A percentile compares a stretch with the other conserved stretches of the same genome.
Evolutionary conservation across 2,888 invertebrate species (phyloP).

Genomic region (Patella pellucida): DNA sequence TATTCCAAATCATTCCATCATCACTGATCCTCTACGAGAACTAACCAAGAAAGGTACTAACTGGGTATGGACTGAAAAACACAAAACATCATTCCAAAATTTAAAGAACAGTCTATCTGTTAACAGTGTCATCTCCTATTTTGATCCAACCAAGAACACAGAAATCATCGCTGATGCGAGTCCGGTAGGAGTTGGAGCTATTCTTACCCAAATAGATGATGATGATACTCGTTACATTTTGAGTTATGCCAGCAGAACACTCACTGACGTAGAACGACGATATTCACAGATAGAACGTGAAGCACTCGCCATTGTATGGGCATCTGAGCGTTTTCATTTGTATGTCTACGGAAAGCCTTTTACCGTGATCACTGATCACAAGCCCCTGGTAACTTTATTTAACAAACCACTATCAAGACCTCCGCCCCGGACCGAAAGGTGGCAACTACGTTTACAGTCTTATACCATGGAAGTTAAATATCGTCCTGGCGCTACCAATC

Average conservation of each 20-base stretch:
- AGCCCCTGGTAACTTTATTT: conserved; percentile 51
- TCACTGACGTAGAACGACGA: conserved; percentile 41
- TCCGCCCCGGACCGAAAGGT: conserved; percentile 36
- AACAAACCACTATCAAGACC: conserved; percentile 40
- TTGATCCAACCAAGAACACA: conserved; percentile 30
- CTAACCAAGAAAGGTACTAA: conserved; percentile 34
- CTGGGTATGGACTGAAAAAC: conserved; percentile 33
- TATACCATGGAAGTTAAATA: conserved; percentile 37
- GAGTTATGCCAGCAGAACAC: conserved; percentile 42
- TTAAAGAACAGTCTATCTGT: conserved; percentile 33
- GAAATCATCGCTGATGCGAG: conserved; percentile 44
- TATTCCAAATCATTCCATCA: conserved; percentile 34
- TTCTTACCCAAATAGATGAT: conserved; percentile 35
- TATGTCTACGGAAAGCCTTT: conserved; percentile 51
- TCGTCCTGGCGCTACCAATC: conserved; percentile 40
- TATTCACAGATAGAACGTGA: conserved; percentile 55
- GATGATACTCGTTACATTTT: conserved; percentile 35
- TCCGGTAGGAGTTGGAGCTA: conserved; percentile 43
- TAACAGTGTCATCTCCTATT: conserved; percentile 37
- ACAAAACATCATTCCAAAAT: conserved; percentile 31
- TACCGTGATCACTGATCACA: conserved; percentile 51
- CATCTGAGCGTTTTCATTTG: conserved; percentile 52
- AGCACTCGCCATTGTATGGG: conserved; percentile 50
- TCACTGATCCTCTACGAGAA: conserved; percentile 39
- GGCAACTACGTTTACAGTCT: conserved; percentile 34